A percentile compares a stretch with the other conserved stretches of the same genome.
phyloP scores from a whole-genome alignment of 2,797 vertebrate species.

The Chiloscyllium punctatum region DNA sequence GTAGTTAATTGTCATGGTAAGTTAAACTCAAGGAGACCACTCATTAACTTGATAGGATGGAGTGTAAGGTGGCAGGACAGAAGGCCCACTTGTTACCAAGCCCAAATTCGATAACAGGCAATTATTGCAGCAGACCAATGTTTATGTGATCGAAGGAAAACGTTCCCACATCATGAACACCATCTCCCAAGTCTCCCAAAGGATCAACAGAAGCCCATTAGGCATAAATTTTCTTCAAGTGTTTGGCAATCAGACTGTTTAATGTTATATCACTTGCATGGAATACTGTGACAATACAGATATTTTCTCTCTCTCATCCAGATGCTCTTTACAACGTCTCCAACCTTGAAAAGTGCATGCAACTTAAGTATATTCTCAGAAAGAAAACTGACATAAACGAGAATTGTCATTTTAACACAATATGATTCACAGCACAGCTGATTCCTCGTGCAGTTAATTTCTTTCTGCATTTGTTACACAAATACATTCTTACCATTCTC shows the following conservation, averaged over 20 bases:
- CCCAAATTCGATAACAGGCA: neutral
- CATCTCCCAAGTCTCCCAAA: neutral
- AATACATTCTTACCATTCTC: neutral
- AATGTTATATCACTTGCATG: neutral
- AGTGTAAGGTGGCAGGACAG: neutral
- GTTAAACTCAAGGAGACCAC: neutral
- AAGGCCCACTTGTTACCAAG: neutral
- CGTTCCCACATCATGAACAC: neutral
- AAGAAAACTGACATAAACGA: neutral
- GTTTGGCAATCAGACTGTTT: neutral
- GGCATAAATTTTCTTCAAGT: neutral
- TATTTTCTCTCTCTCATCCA: neutral
- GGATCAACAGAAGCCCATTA: neutral
- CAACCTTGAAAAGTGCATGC: neutral
- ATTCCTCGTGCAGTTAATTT: neutral
- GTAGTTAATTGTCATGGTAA: neutral
- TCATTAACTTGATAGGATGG: neutral
- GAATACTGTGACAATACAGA: too few species aligned
- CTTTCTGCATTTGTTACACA: neutral
- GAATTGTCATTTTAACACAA: neutral
- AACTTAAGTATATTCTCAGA: neutral
- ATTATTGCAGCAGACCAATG: neutral
- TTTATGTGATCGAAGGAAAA: neutral
- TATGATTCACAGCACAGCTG: neutral
- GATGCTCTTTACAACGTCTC: neutral